These are phyloP conservation scores for Eubasilissa regina DNA, from an alignment of 1,140 invertebrate genomes.

Conservation along the genomic window DNA sequence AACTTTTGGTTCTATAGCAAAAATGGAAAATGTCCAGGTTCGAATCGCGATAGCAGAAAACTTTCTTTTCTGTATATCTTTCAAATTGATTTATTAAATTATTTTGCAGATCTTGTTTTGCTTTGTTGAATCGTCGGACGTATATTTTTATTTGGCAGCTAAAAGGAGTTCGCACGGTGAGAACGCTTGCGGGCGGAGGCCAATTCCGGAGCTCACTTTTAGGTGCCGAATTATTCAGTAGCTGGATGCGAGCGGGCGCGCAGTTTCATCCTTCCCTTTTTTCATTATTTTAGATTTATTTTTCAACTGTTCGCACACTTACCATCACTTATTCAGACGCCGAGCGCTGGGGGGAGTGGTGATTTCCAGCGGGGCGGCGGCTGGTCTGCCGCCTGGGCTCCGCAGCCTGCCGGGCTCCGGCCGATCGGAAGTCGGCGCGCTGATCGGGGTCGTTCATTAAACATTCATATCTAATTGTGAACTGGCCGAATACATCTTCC, in stretches of 20 bases:
- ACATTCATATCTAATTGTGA: no score
- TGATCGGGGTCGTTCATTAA: not conserved
- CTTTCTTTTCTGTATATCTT: no score
- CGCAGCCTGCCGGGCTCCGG: no score
- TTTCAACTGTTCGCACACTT: constrained; percentile 44
- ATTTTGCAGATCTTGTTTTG: no score
- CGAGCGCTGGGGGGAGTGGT: not conserved
- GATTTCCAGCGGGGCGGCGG: not conserved
- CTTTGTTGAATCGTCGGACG: not conserved
- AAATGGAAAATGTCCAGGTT: no score
- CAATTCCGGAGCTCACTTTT: constrained; percentile 44
- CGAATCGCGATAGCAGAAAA: no score
- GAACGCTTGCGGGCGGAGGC: constrained; percentile 1
- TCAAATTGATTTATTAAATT: no score
- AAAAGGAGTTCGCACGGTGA: not conserved
- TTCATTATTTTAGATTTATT: constrained; percentile 53
- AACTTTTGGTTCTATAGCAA: no score
- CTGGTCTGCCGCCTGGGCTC: not conserved
- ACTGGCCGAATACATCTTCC: no score
- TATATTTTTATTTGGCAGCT: no score
- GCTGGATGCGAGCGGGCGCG: constrained; percentile 28
- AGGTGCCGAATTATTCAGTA: constrained; percentile 47
- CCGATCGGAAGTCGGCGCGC: not conserved
- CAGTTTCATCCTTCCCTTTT: constrained; percentile 37
- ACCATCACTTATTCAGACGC: constrained; percentile 48